Evolutionary conservation across 2,113 vertebrate genomes (phyloP).

Genomic region (Trogon melanurus): DNA sequence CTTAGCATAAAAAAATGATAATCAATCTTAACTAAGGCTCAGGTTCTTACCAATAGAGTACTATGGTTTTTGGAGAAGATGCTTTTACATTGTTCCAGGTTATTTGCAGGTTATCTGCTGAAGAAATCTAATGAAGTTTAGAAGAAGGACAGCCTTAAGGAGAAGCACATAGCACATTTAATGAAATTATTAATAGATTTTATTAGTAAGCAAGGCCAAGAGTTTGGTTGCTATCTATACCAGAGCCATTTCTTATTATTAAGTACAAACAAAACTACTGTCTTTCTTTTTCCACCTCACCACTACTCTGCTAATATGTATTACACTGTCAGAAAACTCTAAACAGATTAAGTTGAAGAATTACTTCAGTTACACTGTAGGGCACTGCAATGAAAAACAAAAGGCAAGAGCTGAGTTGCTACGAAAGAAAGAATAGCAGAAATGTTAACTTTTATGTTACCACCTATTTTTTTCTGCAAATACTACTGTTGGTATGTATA

Average conservation of each 20-base stretch:
- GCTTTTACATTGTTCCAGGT: background rate
- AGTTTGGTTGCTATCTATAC: background rate
- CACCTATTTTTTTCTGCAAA: background rate
- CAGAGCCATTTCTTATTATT: background rate
- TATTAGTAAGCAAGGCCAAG: background rate
- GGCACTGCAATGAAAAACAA: conserved; percentile 60
- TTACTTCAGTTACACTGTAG: conserved; percentile 23
- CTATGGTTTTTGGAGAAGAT: background rate
- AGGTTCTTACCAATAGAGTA: background rate
- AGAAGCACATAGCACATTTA: background rate
- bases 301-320: background rate
- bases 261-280: background rate
- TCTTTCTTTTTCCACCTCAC: background rate
- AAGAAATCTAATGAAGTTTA: conserved; percentile 14
- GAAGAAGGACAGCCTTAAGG: background rate
- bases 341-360: background rate
- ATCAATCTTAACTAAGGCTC: background rate
- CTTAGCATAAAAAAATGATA: background rate
- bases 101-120: background rate
- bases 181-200: background rate
- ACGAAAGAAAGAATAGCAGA: background rate
- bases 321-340: background rate
- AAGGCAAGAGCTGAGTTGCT: background rate
- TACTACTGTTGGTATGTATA: background rate
- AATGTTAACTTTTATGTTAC: background rate